phyloP scores from a whole-genome alignment of 2,888 invertebrate species.

The Synanthedon formicaeformis region DNA sequence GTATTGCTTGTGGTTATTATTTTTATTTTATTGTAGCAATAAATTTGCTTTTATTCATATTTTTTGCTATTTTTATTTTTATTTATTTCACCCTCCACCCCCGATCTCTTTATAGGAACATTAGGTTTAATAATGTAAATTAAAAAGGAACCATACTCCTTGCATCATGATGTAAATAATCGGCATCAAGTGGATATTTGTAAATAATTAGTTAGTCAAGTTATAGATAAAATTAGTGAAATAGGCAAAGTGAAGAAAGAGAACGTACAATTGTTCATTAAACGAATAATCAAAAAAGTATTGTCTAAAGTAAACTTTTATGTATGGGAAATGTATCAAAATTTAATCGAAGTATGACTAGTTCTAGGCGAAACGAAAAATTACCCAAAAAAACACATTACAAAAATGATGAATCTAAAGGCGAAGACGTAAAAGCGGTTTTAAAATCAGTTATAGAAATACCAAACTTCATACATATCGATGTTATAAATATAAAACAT shows the following conservation, averaged over 20 bases:
- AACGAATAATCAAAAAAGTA: conserved; percentile 47
- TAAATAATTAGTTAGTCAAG: conserved; percentile 40
- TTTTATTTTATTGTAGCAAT: conserved; percentile 69
- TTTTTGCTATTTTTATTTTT: conserved; percentile 46
- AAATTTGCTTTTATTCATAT: conserved; percentile 67
- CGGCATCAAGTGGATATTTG: conserved; percentile 35
- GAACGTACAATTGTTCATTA: conserved; percentile 21
- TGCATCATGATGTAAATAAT: conserved; percentile 59
- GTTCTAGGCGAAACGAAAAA: conserved; percentile 30
- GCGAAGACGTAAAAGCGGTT: too few relatives aligned
- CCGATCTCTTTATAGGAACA: conserved; percentile 25
- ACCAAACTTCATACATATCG: conserved; percentile 68
- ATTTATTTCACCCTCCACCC: conserved; percentile 24
- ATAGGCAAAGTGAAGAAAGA: conserved; percentile 27
- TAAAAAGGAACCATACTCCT: conserved; percentile 67
- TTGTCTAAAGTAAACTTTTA: conserved; percentile 26
- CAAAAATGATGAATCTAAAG: too few relatives aligned
- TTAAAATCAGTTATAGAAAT: conserved; percentile 27
- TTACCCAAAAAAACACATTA: too few relatives aligned
- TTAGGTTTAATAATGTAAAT: conserved; percentile 45
- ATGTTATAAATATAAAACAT: conserved; percentile 55
- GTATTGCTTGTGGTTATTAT: conserved; percentile 63
- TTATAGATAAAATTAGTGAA: conserved; percentile 34
- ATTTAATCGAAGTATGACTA: conserved; percentile 30
- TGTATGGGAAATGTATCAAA: conserved; percentile 42